phyloP scores from a whole-genome alignment of 2,113 vertebrate species.

The Atrichornis clamosus region DNA sequence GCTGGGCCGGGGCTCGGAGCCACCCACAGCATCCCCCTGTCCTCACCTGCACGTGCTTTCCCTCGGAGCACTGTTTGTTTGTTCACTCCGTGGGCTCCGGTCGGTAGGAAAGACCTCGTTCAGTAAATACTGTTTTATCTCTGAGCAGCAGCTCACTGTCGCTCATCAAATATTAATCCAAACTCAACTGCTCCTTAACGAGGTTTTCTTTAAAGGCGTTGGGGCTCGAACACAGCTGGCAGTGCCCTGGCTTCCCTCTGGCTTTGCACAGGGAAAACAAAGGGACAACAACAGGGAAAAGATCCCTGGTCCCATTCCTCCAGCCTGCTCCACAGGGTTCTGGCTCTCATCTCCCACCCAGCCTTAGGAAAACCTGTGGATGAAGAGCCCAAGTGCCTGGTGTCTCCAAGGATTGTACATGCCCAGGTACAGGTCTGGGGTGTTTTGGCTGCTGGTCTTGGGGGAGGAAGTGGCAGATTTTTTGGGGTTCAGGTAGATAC shows the following conservation, averaged over 20 bases:
- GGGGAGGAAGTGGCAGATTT: neutral
- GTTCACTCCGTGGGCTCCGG: neutral
- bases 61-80: neutral
- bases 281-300: neutral
- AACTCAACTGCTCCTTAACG: neutral
- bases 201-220: neutral
- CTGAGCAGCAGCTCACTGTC: neutral
- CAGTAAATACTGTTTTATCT: conserved; percentile 5
- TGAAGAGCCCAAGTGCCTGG: neutral
- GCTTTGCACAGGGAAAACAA: neutral
- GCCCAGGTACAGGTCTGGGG: neutral
- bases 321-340: neutral
- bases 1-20: neutral
- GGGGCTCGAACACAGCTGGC: neutral
- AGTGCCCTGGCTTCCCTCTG: neutral
- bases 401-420: fast-evolving
- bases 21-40: neutral
- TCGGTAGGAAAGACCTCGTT: neutral
- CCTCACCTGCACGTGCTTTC: neutral
- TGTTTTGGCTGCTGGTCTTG: neutral
- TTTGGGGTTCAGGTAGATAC: neutral
- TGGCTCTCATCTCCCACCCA: neutral
- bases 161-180: conserved; percentile 49
- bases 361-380: neutral
- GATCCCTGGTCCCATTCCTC: fast-evolving